Evolutionary conservation across 2,797 vertebrate genomes (phyloP).

Genomic region (Hydrophis major): DNA sequence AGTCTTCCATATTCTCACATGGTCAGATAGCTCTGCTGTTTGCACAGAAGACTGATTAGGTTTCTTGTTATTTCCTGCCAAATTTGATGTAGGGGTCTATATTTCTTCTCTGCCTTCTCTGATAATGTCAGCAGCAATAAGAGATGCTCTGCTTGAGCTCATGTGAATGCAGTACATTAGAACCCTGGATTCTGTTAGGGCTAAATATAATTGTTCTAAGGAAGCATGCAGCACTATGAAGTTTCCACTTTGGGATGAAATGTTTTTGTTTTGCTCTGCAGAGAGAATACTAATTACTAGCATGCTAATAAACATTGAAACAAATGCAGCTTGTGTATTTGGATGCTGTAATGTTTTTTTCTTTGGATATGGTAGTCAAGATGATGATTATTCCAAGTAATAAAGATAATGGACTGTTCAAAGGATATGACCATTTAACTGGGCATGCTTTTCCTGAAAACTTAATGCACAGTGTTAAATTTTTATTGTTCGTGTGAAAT

Average conservation of each 20-base stretch:
- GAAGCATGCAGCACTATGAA: background rate
- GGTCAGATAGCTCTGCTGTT: slow-evolving; percentile 4
- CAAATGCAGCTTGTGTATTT: slow-evolving; percentile 14
- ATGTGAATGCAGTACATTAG: slow-evolving; percentile 2
- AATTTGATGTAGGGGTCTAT: background rate
- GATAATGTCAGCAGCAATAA: slow-evolving; percentile 4
- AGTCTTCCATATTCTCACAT: slow-evolving; percentile 10
- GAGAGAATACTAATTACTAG: slow-evolving; percentile 29
- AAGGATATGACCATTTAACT: background rate
- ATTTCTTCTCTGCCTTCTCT: background rate
- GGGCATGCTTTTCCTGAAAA: background rate
- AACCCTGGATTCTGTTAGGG: background rate
- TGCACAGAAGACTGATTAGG: background rate
- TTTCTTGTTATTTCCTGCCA: slow-evolving; percentile 12
- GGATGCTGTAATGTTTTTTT: background rate
- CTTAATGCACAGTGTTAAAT: background rate
- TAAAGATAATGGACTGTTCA: background rate
- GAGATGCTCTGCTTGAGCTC: slow-evolving; percentile 6
- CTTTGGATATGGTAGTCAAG: background rate
- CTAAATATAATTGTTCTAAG: slow-evolving; percentile 22
- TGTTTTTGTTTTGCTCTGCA: slow-evolving; percentile 9
- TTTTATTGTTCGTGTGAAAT: slow-evolving; percentile 5
- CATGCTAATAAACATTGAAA: slow-evolving; percentile 10
- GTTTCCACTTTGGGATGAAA: background rate
- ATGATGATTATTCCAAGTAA: background rate